These are phyloP conservation scores for Cydia amplana DNA, from an alignment of 1,140 invertebrate genomes.

Conservation along the genomic window DNA sequence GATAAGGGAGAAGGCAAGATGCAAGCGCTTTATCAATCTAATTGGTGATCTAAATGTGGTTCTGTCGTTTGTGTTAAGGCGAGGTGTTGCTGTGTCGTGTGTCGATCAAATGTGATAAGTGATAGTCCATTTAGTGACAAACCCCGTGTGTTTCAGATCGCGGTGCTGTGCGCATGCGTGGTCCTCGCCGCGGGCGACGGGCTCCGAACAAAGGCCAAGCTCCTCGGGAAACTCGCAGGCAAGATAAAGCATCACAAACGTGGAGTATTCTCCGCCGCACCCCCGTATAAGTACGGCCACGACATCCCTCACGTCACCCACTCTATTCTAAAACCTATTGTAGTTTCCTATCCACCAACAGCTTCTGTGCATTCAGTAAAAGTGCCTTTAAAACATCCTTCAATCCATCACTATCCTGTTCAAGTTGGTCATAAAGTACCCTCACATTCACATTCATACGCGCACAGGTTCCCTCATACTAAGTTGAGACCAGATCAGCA, in stretches of 20 bases:
- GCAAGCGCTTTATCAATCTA: neutral
- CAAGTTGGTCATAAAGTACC: conserved; percentile 59
- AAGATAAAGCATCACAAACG: conserved; percentile 68
- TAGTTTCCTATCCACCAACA: conserved; percentile 73
- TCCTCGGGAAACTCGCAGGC: conserved; percentile 48
- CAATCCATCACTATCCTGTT: conserved; percentile 52
- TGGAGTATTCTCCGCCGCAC: conserved; percentile 64
- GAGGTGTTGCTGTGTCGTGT: neutral
- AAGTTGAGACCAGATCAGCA: conserved; percentile 65
- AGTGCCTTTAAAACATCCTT: conserved; percentile 64
- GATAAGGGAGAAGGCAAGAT: neutral
- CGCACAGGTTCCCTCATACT: conserved; percentile 62
- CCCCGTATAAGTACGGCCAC: conserved; percentile 73
- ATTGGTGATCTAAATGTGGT: neutral
- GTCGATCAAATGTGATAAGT: conserved; percentile 40
- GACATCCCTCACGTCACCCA: conserved; percentile 74
- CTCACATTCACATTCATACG: conserved; percentile 65
- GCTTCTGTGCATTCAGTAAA: conserved; percentile 71
- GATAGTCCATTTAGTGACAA: conserved; percentile 32
- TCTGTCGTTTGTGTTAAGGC: neutral
- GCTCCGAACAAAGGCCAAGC: conserved; percentile 60
- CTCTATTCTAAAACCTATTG: conserved; percentile 72
- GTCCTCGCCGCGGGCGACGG: conserved; percentile 53
- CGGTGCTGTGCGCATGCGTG: conserved; percentile 56
- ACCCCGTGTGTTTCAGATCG: conserved; percentile 66